These are phyloP conservation scores for Catharus fuscescens DNA, from an alignment of 2,113 vertebrate species.

Conservation along the genomic window DNA sequence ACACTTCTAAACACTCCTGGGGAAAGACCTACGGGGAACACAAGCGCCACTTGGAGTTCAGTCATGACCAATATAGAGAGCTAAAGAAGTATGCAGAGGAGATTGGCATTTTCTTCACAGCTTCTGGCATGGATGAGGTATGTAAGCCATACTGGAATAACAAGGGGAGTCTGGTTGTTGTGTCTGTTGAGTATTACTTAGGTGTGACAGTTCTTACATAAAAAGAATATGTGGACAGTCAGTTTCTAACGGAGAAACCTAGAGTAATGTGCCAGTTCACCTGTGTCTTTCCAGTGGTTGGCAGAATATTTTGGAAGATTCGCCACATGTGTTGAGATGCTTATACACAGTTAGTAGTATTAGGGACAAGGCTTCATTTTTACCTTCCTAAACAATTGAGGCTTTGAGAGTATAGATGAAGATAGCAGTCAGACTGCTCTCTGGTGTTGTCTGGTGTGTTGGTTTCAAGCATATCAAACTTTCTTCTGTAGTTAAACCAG, in stretches of 20 bases:
- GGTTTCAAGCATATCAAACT: background rate
- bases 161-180: background rate
- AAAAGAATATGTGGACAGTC: background rate
- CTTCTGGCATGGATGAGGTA: constrained; percentile 99
- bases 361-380: background rate
- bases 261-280: background rate
- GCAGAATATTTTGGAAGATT: background rate
- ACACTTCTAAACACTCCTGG: constrained; percentile 90
- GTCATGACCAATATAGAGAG: constrained; percentile 89
- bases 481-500: background rate
- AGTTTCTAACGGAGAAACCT: background rate
- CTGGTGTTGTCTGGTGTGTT: rapidly evolving
- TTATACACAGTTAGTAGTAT: background rate
- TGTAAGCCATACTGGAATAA: background rate
- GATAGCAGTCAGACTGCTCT: background rate
- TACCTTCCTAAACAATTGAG: background rate
- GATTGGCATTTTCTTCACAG: constrained; percentile 93
- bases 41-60: constrained; percentile 94
- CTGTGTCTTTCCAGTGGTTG: background rate
- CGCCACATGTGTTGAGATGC: background rate
- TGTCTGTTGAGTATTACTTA: background rate
- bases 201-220: background rate
- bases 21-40: constrained; percentile 93
- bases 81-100: constrained; percentile 88
- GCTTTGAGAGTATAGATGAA: background rate